These are phyloP conservation scores for Caenorhabditis japonica DNA, from an alignment of 2,888 invertebrate genomes.

Conservation along the genomic window DNA sequence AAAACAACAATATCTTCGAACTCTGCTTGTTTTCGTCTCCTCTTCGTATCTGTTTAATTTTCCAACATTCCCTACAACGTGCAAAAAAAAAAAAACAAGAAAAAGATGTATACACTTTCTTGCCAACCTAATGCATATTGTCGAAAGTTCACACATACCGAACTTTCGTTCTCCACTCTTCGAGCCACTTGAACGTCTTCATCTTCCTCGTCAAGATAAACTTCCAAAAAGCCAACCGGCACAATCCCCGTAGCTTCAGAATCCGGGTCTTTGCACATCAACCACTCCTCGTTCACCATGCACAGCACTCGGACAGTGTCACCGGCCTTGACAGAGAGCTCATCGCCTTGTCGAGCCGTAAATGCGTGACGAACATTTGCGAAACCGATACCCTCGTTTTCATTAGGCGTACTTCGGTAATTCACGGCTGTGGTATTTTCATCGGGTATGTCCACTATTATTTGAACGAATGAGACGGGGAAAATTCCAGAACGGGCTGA, in stretches of 20 bases:
- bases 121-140: background rate
- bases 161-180: slow-evolving; percentile 1
- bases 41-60: too few species aligned
- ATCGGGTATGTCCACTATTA: slow-evolving; percentile 54
- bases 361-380: slow-evolving; percentile 72
- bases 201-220: slow-evolving; percentile 71
- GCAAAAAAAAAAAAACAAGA: background rate
- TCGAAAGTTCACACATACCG: slow-evolving; percentile 5
- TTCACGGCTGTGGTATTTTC: slow-evolving; percentile 16
- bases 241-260: slow-evolving; percentile 68
- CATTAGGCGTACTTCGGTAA: slow-evolving; percentile 22
- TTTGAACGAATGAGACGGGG: slow-evolving; percentile 57
- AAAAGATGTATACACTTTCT: background rate
- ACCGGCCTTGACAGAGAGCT: slow-evolving; percentile 65
- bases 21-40: too few species aligned
- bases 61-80: too few species aligned
- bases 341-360: slow-evolving; percentile 65
- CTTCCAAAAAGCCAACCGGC: slow-evolving; percentile 68
- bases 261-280: slow-evolving; percentile 68
- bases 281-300: slow-evolving; percentile 71
- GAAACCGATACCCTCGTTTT: slow-evolving; percentile 59
- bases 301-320: slow-evolving; percentile 68
- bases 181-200: slow-evolving; percentile 44
- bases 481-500: slow-evolving; percentile 56
- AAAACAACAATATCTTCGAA: too few species aligned